Base-by-base conservation (phyloP, 1,140 invertebrate species). In the Hypsibius dujardini region DNA sequence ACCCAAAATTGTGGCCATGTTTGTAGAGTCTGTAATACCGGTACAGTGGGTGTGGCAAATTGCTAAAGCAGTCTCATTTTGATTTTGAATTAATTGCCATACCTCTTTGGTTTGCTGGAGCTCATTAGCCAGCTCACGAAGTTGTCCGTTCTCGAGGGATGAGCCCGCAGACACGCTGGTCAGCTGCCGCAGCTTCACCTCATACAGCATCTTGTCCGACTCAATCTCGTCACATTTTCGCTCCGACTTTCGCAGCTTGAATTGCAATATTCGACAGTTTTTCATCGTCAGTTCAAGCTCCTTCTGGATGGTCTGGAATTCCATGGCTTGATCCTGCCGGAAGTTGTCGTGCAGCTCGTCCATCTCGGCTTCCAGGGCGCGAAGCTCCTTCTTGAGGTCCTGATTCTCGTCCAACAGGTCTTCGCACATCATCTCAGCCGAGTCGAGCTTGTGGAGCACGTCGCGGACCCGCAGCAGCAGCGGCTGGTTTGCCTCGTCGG, bases 341-440 rank as follows among this genome's bases (percentile, higher is more conserved):
- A 95, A 96, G 78, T 90, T 92, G 79, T 96, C 92, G 78, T 97
- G 92, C 86, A 98, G 89, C 81, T 98, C 93, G 77, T 97, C 93
- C 80, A 98, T 93, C 82, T 98, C 94, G 72, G 92, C 89, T 77
- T 94, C 90, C 76, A 98, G 82, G 76, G 95, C 90, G 70, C 88
- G 81, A 40, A 97, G 86, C 79, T 98, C 93, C 74, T 90, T 88
- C 76, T 94, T 93, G 81, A 96, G 88, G 69, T 90, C 87, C 77
- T 95, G 89, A 81, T 98, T 98, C 79, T 98, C 95, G 76, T 95
- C 90, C 87, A 92, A 90, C 1, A 98, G 81, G 74, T 91, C 89
- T 78, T 95, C 90, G 76, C 90, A 90, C 1, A 94, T 81, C 69
- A 87, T 87, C 81, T 96, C 92, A 1, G 90, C 87, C 28, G 88